phyloP scores from a whole-genome alignment of 2,113 vertebrate species.

The Chionodraco myersi region DNA sequence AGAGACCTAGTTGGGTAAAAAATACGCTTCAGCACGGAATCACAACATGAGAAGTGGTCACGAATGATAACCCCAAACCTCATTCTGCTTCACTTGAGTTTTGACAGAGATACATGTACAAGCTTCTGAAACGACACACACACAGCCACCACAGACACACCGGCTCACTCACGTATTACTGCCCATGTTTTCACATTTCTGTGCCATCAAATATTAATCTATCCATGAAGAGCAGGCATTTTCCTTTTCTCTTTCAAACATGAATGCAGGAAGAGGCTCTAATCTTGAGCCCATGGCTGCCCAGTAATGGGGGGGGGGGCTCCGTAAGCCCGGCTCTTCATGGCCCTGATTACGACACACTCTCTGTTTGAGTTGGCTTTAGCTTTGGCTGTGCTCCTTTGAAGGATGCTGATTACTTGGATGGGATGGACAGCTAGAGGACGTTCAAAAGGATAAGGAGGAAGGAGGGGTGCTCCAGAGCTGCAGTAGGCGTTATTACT shows the following conservation, averaged over 20 bases:
- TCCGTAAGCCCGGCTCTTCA: constrained; percentile 63
- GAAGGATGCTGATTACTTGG: constrained; percentile 75
- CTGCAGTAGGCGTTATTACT: constrained; percentile 32
- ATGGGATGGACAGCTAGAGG: constrained; percentile 66
- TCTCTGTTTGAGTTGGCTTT: constrained; percentile 72
- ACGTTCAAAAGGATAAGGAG: constrained; percentile 58
- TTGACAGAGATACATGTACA: constrained; percentile 18
- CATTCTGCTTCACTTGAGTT: constrained; percentile 5
- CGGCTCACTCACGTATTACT: constrained; percentile 44
- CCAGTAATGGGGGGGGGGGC: constrained; percentile 70
- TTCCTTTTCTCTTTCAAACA: constrained; percentile 73
- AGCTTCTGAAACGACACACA: constrained; percentile 8
- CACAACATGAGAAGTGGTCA: constrained; percentile 9
- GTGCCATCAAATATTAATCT: constrained; percentile 73
- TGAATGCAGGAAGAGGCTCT: constrained; percentile 74
- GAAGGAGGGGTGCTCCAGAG: constrained; percentile 24
- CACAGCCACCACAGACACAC: constrained; percentile 23
- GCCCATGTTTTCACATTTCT: constrained; percentile 69
- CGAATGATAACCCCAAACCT: neutral
- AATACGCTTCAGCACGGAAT: constrained; percentile 5
- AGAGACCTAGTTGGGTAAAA: neutral
- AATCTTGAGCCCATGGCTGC: constrained; percentile 67
- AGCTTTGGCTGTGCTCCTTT: constrained; percentile 59
- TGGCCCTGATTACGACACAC: constrained; percentile 69
- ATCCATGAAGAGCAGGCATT: constrained; percentile 59